phyloP scores from a whole-genome alignment of 1,140 invertebrate species.

The Mesaphorura yosii region DNA sequence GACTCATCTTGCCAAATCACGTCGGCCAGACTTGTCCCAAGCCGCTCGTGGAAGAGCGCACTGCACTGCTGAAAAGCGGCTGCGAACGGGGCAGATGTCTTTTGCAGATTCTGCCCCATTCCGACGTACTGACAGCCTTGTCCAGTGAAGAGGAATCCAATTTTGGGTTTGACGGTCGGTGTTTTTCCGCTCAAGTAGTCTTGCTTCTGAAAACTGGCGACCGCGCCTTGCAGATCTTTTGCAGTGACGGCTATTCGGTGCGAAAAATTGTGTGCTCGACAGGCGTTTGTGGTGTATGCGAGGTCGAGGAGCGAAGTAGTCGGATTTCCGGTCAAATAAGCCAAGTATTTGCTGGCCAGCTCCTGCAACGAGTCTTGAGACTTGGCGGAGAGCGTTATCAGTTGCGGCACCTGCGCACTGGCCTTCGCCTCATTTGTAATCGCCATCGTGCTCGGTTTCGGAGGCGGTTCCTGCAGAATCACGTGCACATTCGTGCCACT shows the following conservation, averaged over 20 bases:
- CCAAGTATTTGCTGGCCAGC: constrained; percentile 6
- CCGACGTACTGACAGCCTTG: constrained; percentile 24
- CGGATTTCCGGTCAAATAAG: constrained; percentile 7
- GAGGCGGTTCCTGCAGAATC: constrained; percentile 15
- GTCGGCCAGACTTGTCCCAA: background rate
- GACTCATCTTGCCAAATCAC: background rate
- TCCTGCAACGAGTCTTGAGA: constrained; percentile 15
- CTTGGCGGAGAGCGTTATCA: constrained; percentile 15
- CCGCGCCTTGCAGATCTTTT: constrained; percentile 1
- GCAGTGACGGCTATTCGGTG: constrained; percentile 10
- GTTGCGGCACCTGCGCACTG: background rate
- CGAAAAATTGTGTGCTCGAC: constrained; percentile 16
- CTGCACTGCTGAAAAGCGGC: constrained; percentile 7
- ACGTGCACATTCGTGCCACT: constrained; percentile 18
- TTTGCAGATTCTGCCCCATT: constrained; percentile 16
- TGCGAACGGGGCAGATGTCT: constrained; percentile 15
- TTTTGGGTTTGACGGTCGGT: background rate
- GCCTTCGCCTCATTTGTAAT: background rate
- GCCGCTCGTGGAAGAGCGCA: background rate
- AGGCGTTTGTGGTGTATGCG: constrained; percentile 9
- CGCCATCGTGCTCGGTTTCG: background rate
- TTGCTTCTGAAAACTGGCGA: constrained; percentile 4
- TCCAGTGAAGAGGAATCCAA: constrained; percentile 23
- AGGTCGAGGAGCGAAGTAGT: constrained; percentile 9
- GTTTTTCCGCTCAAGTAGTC: constrained; percentile 8